Evolutionary conservation across 37 sponge, comb jelly and placozoan species (phyloP).

Genomic region (Oopsacas minuta): DNA sequence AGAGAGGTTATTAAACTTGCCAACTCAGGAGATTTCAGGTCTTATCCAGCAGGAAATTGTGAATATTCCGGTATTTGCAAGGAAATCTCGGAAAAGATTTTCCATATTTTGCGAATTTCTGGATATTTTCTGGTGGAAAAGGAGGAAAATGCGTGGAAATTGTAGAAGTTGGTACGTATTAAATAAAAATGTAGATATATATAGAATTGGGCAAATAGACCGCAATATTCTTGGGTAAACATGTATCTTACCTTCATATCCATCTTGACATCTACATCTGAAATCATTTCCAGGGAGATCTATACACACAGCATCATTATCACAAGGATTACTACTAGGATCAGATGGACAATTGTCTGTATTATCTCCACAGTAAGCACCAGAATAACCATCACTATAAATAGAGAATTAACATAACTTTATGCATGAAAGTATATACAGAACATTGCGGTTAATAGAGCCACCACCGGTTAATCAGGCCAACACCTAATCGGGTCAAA

Average conservation of each 20-base stretch:
- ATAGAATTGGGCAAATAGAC: too few relatives aligned
- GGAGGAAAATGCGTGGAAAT: too few relatives aligned
- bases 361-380: background rate
- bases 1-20: too few relatives aligned
- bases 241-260: background rate
- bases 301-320: background rate
- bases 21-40: too few relatives aligned
- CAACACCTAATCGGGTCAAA: background rate
- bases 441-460: background rate
- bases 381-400: background rate
- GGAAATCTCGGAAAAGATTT: too few relatives aligned
- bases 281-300: background rate
- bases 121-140: too few relatives aligned
- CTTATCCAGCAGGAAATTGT: too few relatives aligned
- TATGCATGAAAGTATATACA: background rate
- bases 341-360: background rate
- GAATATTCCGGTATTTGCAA: too few relatives aligned
- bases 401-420: background rate
- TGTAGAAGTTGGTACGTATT: too few relatives aligned
- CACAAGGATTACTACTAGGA: background rate
- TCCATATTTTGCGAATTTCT: too few relatives aligned
- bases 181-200: too few relatives aligned
- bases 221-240: too few relatives aligned
- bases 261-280: background rate
- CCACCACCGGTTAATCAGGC: background rate